These are phyloP conservation scores for Fistularia commersonii DNA, from an alignment of 2,797 vertebrate species.

Conservation along the genomic window DNA sequence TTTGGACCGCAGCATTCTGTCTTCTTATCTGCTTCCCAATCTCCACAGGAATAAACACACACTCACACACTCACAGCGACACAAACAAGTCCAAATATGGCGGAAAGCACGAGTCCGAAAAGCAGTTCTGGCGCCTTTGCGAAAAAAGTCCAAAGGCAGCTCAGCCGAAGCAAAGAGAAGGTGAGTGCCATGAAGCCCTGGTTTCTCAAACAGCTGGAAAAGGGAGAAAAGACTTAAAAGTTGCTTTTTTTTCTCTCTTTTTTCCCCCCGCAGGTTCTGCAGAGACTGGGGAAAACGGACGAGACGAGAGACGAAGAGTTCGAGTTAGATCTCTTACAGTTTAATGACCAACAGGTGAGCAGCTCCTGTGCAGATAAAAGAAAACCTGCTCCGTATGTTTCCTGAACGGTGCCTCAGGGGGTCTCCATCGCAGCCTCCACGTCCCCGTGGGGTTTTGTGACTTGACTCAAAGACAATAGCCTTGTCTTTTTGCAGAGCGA, in stretches of 20 bases:
- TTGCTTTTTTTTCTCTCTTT: slow-evolving; percentile 1
- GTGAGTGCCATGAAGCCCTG: slow-evolving; percentile 54
- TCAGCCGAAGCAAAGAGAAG: slow-evolving; percentile 94
- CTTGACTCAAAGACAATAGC: not conserved
- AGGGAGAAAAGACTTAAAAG: not conserved
- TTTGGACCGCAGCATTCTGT: not conserved
- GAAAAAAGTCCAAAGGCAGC: slow-evolving; percentile 86
- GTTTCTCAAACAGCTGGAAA: slow-evolving; percentile 1
- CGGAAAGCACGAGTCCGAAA: slow-evolving; percentile 63
- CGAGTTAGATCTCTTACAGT: slow-evolving; percentile 75
- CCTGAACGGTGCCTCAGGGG: too few relatives aligned
- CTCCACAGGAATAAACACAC: slow-evolving; percentile 25
- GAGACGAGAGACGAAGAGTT: slow-evolving; percentile 91
- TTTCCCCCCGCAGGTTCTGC: slow-evolving; percentile 79
- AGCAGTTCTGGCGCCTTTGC: slow-evolving; percentile 82
- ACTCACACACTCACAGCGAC: not conserved
- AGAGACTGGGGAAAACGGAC: slow-evolving; percentile 86
- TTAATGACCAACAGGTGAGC: slow-evolving; percentile 88
- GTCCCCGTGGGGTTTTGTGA: not conserved
- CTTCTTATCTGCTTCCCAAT: slow-evolving; percentile 6
- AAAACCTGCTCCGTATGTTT: too few relatives aligned
- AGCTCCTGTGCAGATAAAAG: not conserved
- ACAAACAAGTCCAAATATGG: slow-evolving; percentile 33
- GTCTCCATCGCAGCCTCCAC: too few relatives aligned
- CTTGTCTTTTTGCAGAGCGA: slow-evolving; percentile 75